phyloP scores from a whole-genome alignment of 2,888 invertebrate species.

The Sinotaia quadrata region DNA sequence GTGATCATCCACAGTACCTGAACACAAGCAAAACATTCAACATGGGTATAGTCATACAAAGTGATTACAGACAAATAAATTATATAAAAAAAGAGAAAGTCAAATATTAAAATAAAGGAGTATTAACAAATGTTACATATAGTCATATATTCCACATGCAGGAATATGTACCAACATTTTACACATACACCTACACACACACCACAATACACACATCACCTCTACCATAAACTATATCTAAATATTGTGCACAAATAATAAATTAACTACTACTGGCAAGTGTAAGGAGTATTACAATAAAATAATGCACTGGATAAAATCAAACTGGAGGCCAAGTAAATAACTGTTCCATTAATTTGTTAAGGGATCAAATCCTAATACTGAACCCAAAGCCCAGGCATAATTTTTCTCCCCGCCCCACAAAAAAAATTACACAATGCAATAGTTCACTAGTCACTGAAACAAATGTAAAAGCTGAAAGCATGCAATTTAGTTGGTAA shows the following conservation, averaged over 20 bases:
- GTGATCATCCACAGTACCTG: slow-evolving; percentile 86
- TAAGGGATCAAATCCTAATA: too few relatives aligned
- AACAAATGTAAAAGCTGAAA: too few relatives aligned
- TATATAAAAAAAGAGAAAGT: neutral
- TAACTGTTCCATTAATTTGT: too few relatives aligned
- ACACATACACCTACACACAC: neutral
- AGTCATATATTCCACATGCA: neutral
- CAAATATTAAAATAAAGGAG: neutral
- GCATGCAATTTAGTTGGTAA: too few relatives aligned
- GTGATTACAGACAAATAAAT: too few relatives aligned
- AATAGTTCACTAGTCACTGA: too few relatives aligned
- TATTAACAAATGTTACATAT: neutral
- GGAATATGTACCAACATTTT: neutral
- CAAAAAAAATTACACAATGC: too few relatives aligned
- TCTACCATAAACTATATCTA: too few relatives aligned
- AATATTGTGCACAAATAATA: too few relatives aligned
- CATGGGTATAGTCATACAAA: neutral
- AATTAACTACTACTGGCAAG: neutral
- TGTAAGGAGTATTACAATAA: neutral
- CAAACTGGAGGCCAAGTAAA: too few relatives aligned
- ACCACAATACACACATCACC: neutral
- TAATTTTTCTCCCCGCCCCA: too few relatives aligned
- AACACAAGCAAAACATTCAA: slow-evolving; percentile 15
- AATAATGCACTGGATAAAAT: neutral
- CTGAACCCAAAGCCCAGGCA: too few relatives aligned